These are phyloP conservation scores for Drosophila punjabiensis DNA, from an alignment of 1,140 invertebrate species.

Conservation along the genomic window DNA sequence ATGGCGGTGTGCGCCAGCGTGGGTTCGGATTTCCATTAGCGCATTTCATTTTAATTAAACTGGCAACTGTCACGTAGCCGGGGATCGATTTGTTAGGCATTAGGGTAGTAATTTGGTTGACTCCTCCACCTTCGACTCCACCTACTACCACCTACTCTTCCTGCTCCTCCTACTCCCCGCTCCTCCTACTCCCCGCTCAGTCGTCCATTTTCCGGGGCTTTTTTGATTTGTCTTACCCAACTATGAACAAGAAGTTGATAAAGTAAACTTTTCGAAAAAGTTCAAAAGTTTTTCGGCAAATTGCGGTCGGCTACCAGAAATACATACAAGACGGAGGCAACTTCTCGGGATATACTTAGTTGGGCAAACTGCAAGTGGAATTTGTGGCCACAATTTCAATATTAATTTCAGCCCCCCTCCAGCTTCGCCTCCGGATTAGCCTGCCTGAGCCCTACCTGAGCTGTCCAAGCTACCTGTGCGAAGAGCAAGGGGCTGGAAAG, in stretches of 20 bases:
- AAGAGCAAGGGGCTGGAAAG: background rate
- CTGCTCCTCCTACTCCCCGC: background rate
- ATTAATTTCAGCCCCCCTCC: slow-evolving; percentile 39
- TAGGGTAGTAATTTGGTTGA: slow-evolving; percentile 44
- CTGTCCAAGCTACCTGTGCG: background rate
- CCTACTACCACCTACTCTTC: too few relatives aligned
- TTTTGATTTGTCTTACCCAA: slow-evolving; percentile 61
- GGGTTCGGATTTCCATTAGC: slow-evolving; percentile 57
- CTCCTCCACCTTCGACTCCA: background rate
- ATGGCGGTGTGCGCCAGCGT: slow-evolving; percentile 21
- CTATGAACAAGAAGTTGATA: slow-evolving; percentile 59
- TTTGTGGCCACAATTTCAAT: slow-evolving; percentile 63
- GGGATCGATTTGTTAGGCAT: slow-evolving; percentile 71
- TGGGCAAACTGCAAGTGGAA: slow-evolving; percentile 40
- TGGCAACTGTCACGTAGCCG: slow-evolving; percentile 72
- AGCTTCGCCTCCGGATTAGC: background rate
- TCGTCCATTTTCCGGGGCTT: slow-evolving; percentile 9
- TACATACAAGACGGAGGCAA: slow-evolving; percentile 33
- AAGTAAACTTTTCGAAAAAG: slow-evolving; percentile 64
- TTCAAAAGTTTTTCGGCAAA: slow-evolving; percentile 62
- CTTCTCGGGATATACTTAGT: slow-evolving; percentile 34
- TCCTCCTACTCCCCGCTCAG: background rate
- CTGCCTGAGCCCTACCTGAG: slow-evolving; percentile 46
- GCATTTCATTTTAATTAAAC: slow-evolving; percentile 77
- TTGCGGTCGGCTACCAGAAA: slow-evolving; percentile 47